Conservation (phyloP, 2,797 vertebrate genomes). For the Gymnothorax javanicus region DNA sequence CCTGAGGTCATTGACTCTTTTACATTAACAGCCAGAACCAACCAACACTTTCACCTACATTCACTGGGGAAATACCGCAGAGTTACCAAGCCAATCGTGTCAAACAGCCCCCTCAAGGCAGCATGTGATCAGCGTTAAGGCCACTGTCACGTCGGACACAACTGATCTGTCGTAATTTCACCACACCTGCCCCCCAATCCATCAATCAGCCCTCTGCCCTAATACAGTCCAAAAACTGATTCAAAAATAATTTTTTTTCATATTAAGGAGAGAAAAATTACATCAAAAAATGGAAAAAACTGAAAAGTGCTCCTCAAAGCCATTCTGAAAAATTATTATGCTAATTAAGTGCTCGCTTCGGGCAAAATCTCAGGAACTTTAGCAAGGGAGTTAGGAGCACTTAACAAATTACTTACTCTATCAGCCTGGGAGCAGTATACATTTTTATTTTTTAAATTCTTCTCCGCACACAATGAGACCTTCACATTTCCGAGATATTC, state of each 20-base stretch:
- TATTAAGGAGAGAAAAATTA: slow-evolving; percentile 48
- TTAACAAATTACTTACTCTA: slow-evolving; percentile 69
- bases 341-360: slow-evolving; percentile 70
- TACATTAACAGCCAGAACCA: not conserved
- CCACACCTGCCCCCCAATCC: not conserved
- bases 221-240: slow-evolving; percentile 2
- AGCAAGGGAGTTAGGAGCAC: slow-evolving; percentile 64
- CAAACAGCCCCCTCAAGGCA: not conserved
- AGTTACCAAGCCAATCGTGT: not conserved
- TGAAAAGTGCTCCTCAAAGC: slow-evolving; percentile 70
- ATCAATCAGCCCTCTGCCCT: slow-evolving; percentile 34
- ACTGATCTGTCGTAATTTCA: not conserved
- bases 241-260: slow-evolving; percentile 55
- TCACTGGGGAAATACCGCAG: not conserved
- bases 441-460: slow-evolving; percentile 47
- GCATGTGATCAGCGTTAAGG: not conserved
- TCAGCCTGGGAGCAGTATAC: slow-evolving; percentile 66
- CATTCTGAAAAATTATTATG: slow-evolving; percentile 71
- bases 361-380: slow-evolving; percentile 68
- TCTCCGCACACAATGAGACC: not conserved
- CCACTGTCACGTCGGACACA: not conserved
- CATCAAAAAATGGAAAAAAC: slow-evolving; percentile 41
- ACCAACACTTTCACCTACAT: not conserved
- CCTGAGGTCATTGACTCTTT: not conserved
- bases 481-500: not conserved